phyloP scores from a whole-genome alignment of 2,797 vertebrate species.

The Clarias platycephalus region DNA sequence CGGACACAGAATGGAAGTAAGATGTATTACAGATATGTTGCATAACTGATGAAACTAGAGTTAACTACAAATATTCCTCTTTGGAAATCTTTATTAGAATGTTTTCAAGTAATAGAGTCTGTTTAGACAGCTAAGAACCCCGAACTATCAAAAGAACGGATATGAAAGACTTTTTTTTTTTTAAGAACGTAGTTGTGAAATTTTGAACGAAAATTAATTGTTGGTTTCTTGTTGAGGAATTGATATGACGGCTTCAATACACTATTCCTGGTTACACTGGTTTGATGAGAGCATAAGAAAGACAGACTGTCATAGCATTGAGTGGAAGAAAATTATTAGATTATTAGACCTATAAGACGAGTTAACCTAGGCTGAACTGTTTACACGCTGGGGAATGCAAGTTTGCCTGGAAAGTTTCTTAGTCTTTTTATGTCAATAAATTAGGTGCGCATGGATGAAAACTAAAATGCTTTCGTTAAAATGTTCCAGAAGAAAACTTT shows the following conservation, averaged over 20 bases:
- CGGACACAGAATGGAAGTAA: too few species aligned
- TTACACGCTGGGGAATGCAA: background rate
- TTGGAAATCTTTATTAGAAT: background rate
- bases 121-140: background rate
- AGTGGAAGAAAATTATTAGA: background rate
- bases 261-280: background rate
- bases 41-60: background rate
- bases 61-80: background rate
- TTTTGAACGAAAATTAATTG: background rate
- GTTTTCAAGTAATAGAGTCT: background rate
- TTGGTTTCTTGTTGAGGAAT: background rate
- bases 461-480: background rate
- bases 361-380: background rate
- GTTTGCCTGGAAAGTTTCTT: background rate
- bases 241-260: background rate
- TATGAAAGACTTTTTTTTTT: background rate
- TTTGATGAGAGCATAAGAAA: background rate
- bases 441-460: background rate
- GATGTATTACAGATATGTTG: background rate
- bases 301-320: background rate
- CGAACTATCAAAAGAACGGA: background rate
- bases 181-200: background rate
- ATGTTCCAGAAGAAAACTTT: background rate
- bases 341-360: background rate
- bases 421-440: background rate